These are phyloP conservation scores for Brachionus koreanus DNA, from an alignment of 1,140 invertebrate genomes.

Conservation along the genomic window DNA sequence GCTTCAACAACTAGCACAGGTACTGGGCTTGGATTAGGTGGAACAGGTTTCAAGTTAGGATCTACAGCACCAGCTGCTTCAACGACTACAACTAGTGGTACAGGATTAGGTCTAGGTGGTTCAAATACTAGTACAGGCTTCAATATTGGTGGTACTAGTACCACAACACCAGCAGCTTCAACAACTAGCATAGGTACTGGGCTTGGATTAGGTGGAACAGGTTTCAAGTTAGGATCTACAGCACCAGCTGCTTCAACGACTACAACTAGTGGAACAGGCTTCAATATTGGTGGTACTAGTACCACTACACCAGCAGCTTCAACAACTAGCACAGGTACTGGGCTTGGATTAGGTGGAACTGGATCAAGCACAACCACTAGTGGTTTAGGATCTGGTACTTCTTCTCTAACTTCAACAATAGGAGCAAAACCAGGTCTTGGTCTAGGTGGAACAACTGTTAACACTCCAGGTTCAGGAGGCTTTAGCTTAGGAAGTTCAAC, in stretches of 20 bases:
- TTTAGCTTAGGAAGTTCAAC: background rate
- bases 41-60: background rate
- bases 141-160: background rate
- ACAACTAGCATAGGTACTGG: background rate
- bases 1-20: background rate
- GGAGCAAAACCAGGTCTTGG: background rate
- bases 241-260: background rate
- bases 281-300: background rate
- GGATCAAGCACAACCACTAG: background rate
- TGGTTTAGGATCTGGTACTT: background rate
- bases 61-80: background rate
- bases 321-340: background rate
- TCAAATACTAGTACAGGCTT: background rate
- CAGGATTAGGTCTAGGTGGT: background rate
- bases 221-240: background rate
- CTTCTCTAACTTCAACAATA: slow-evolving; percentile 10
- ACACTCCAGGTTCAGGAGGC: background rate
- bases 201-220: background rate
- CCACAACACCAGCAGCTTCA: background rate
- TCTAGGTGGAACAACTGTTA: background rate
- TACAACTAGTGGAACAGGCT: slow-evolving; percentile 15
- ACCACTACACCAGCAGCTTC: background rate
- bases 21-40: background rate
- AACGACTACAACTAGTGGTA: background rate
- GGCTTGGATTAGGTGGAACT: background rate